These are phyloP conservation scores for Tetramorium simillimum DNA, from an alignment of 1,140 invertebrate genomes.

Conservation along the genomic window DNA sequence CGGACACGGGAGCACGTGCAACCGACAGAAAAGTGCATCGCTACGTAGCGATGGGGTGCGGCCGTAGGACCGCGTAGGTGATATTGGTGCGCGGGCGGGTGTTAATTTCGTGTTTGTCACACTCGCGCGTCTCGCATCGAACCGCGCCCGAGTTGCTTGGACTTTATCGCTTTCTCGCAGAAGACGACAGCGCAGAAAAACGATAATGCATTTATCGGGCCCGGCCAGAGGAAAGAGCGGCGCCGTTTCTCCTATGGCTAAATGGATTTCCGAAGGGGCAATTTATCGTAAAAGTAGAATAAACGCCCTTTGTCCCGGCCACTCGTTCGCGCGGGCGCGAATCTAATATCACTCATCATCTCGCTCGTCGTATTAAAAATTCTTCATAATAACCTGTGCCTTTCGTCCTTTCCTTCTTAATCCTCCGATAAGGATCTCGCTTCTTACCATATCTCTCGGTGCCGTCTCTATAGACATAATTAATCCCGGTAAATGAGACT, in stretches of 20 bases:
- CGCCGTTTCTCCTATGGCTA: slow-evolving; percentile 32
- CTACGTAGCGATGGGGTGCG: no score
- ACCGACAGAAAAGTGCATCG: slow-evolving; percentile 21
- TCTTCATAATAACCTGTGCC: neutral
- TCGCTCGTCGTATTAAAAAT: slow-evolving; percentile 28
- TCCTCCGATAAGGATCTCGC: neutral
- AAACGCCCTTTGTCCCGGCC: slow-evolving; percentile 29
- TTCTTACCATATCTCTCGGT: neutral
- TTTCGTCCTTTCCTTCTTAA: neutral
- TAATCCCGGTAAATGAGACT: slow-evolving; percentile 9
- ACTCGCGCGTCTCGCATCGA: neutral
- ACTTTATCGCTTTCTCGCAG: slow-evolving; percentile 35
- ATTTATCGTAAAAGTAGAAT: slow-evolving; percentile 61
- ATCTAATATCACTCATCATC: slow-evolving; percentile 10
- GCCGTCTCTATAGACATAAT: neutral
- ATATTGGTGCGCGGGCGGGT: neutral
- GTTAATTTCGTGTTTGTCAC: slow-evolving; percentile 39
- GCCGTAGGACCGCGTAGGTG: neutral
- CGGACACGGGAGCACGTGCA: slow-evolving; percentile 7
- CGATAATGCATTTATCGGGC: slow-evolving; percentile 53
- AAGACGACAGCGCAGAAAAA: slow-evolving; percentile 26
- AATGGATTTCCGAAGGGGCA: slow-evolving; percentile 58
- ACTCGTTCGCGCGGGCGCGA: neutral
- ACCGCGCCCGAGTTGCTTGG: neutral
- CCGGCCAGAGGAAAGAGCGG: neutral